phyloP scores from a whole-genome alignment of 2,888 invertebrate genomes.

The Tuberolachnus salignus region DNA sequence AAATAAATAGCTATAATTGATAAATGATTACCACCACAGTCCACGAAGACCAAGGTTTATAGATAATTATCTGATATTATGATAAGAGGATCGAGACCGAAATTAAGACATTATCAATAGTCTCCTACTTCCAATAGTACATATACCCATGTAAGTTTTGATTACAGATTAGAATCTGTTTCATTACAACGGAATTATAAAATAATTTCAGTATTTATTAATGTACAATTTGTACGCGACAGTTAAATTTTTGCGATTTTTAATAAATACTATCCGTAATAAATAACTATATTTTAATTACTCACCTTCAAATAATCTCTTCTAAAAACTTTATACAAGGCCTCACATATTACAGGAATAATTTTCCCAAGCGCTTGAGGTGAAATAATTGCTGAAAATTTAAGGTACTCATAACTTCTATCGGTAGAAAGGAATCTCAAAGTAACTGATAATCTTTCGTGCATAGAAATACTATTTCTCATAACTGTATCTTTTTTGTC shows the following conservation, averaged over 20 bases:
- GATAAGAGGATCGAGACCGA: too few relatives aligned
- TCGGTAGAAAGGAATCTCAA: slow-evolving; percentile 56
- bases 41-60: too few relatives aligned
- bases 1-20: too few relatives aligned
- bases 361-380: slow-evolving; percentile 58
- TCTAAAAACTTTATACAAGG: slow-evolving; percentile 58
- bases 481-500: slow-evolving; percentile 55
- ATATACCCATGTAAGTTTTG: slow-evolving; percentile 28
- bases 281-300: neutral
- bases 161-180: slow-evolving; percentile 5
- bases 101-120: too few relatives aligned
- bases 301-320: slow-evolving; percentile 58
- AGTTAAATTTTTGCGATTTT: too few relatives aligned
- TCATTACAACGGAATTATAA: slow-evolving; percentile 1
- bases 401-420: slow-evolving; percentile 55
- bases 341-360: slow-evolving; percentile 59
- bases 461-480: slow-evolving; percentile 55
- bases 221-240: neutral
- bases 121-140: too few relatives aligned
- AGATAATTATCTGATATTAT: too few relatives aligned
- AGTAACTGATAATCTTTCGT: slow-evolving; percentile 56
- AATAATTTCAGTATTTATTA: neutral
- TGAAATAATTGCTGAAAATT: slow-evolving; percentile 45
- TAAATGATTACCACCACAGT: too few relatives aligned
- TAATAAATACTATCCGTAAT: neutral